Conservation (phyloP, 2,797 vertebrate species). For the Podargus strigoides region DNA sequence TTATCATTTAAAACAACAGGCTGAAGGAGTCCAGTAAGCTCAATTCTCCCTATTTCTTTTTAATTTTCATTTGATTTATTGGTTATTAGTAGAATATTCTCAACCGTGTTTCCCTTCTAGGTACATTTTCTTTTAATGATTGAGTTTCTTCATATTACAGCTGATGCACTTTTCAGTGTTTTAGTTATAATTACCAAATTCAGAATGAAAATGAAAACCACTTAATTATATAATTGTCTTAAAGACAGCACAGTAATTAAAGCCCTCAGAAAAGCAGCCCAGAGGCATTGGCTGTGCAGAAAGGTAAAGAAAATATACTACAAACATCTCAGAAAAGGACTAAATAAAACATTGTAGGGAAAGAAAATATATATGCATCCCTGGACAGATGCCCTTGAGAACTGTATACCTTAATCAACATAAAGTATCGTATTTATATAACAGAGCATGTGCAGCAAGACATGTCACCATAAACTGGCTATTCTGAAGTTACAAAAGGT, state of each 20-base stretch:
- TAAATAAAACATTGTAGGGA: not conserved
- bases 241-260: constrained; percentile 20
- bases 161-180: not conserved
- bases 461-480: not conserved
- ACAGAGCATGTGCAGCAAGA: not conserved
- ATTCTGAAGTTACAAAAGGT: not conserved
- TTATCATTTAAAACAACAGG: not conserved
- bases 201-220: constrained; percentile 21
- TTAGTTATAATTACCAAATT: constrained; percentile 40
- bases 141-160: not conserved
- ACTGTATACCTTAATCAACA: constrained; percentile 4
- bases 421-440: not conserved
- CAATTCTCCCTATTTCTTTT: not conserved
- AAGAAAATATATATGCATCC: not conserved
- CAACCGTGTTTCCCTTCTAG: not conserved
- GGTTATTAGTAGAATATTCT: not conserved
- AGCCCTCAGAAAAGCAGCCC: not conserved
- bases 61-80: not conserved
- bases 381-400: not conserved
- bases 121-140: not conserved
- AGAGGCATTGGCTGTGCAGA: not conserved
- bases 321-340: not conserved
- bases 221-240: constrained; percentile 49
- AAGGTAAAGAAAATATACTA: not conserved
- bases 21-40: not conserved